Evolutionary conservation across 92 coral and sea anemone species (phyloP).

Genomic region (Actinostola sp.): DNA sequence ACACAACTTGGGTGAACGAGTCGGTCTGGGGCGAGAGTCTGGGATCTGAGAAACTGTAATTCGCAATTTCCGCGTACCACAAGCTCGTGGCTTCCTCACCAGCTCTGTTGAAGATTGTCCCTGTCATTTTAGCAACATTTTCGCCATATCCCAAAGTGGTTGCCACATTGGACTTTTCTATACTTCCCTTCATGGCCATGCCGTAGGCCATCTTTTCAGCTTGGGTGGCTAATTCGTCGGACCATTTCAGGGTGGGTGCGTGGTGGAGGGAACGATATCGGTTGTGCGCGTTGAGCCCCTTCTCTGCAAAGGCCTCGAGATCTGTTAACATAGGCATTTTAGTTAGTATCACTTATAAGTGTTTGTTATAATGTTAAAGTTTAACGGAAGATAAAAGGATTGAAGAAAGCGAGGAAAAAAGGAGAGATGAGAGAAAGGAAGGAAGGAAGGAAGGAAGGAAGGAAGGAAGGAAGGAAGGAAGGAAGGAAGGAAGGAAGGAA

Average conservation of each 20-base stretch:
- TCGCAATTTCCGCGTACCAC: constrained; percentile 87
- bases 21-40: constrained; percentile 77
- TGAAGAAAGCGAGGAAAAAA: neutral
- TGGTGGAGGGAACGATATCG: constrained; percentile 79
- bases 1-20: constrained; percentile 89
- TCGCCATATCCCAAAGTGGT: constrained; percentile 76
- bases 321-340: constrained; percentile 43
- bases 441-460: neutral
- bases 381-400: neutral
- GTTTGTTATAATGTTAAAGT: neutral
- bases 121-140: constrained; percentile 86
- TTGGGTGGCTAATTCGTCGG: constrained; percentile 88
- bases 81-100: constrained; percentile 86
- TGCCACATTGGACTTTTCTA: constrained; percentile 74
- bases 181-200: constrained; percentile 90
- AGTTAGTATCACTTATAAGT: neutral
- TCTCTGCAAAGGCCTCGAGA: constrained; percentile 90
- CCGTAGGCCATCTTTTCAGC: constrained; percentile 96
- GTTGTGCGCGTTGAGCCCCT: constrained; percentile 86
- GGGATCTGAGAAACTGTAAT: constrained; percentile 93
- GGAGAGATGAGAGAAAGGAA: neutral
- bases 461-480: neutral
- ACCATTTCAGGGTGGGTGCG: constrained; percentile 80
- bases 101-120: constrained; percentile 84
- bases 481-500: neutral